Conservation (phyloP, 1,140 invertebrate species). For the Hycleus phaleratus region DNA sequence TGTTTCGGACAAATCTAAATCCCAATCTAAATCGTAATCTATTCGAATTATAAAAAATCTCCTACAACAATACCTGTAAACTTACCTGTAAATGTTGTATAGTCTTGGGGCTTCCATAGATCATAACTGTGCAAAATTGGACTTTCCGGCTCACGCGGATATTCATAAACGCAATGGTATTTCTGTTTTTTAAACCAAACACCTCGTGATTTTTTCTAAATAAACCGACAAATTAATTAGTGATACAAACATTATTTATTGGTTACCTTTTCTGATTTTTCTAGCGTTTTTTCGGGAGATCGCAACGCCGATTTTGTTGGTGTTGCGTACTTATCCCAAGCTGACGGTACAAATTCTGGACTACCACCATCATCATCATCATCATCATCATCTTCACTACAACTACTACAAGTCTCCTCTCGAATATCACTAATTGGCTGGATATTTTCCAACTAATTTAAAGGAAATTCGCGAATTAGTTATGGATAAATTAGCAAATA, state of each 20-base stretch:
- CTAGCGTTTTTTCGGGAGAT: slow-evolving; percentile 44
- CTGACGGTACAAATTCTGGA: slow-evolving; percentile 52
- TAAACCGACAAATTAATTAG: neutral
- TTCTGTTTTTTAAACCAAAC: slow-evolving; percentile 77
- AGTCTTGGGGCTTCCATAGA: slow-evolving; percentile 38
- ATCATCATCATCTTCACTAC: slow-evolving; percentile 43
- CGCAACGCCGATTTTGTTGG: slow-evolving; percentile 50
- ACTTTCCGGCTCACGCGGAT: slow-evolving; percentile 58
- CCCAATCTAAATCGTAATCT: slow-evolving; percentile 31
- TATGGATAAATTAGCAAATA: too few species aligned
- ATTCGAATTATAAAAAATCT: too few species aligned
- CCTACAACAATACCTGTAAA: too few species aligned
- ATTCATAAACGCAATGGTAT: slow-evolving; percentile 75
- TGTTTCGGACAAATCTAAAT: slow-evolving; percentile 22
- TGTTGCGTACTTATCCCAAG: slow-evolving; percentile 51
- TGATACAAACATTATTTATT: too few species aligned
- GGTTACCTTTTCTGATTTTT: slow-evolving; percentile 33
- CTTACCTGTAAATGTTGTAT: slow-evolving; percentile 35
- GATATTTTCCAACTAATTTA: slow-evolving; percentile 23
- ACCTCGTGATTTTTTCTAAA: slow-evolving; percentile 44
- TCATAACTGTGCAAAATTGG: slow-evolving; percentile 34
- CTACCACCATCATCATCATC: slow-evolving; percentile 52
- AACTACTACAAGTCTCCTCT: slow-evolving; percentile 31
- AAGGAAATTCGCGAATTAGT: too few species aligned
- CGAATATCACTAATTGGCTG: slow-evolving; percentile 29